Percentiles rank a stretch among this genome's conserved stretches.
Evolutionary conservation across 2,888 invertebrate species (phyloP).

Genomic region (Serripes groenlandicus): DNA sequence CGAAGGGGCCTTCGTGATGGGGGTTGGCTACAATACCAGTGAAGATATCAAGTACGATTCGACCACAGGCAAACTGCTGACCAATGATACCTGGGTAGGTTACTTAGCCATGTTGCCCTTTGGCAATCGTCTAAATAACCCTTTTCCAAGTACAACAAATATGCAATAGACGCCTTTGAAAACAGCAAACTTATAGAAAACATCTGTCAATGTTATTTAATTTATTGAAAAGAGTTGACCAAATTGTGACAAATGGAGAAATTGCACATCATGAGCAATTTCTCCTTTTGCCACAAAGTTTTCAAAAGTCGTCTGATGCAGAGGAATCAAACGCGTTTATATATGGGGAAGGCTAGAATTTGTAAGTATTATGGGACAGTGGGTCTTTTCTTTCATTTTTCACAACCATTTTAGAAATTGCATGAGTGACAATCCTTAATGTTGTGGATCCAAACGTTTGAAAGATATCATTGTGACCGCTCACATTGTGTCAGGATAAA

Average conservation of each 20-base stretch:
- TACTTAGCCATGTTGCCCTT: neutral
- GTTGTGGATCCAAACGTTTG: too few relatives aligned
- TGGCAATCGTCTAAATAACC: neutral
- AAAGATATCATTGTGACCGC: too few relatives aligned
- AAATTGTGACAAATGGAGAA: neutral
- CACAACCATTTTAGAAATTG: too few relatives aligned
- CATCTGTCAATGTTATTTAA: too few relatives aligned
- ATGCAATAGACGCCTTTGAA: neutral
- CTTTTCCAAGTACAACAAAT: neutral
- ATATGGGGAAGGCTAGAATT: too few relatives aligned
- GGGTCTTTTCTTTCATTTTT: too few relatives aligned
- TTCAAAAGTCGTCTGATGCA: too few relatives aligned
- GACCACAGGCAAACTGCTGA: constrained; percentile 90
- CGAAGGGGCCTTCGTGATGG: constrained; percentile 92
- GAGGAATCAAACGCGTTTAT: too few relatives aligned
- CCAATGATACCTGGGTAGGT: constrained; percentile 91
- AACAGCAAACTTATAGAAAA: neutral
- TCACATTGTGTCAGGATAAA: too few relatives aligned
- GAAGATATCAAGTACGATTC: constrained; percentile 91
- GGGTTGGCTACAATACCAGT: constrained; percentile 91
- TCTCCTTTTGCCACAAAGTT: neutral
- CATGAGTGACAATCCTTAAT: too few relatives aligned
- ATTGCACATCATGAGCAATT: neutral
- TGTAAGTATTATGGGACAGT: too few relatives aligned
- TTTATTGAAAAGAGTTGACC: too few relatives aligned